Evolutionary conservation across 2,888 invertebrate species (phyloP).

Genomic region (Liodrosophila aerea): DNA sequence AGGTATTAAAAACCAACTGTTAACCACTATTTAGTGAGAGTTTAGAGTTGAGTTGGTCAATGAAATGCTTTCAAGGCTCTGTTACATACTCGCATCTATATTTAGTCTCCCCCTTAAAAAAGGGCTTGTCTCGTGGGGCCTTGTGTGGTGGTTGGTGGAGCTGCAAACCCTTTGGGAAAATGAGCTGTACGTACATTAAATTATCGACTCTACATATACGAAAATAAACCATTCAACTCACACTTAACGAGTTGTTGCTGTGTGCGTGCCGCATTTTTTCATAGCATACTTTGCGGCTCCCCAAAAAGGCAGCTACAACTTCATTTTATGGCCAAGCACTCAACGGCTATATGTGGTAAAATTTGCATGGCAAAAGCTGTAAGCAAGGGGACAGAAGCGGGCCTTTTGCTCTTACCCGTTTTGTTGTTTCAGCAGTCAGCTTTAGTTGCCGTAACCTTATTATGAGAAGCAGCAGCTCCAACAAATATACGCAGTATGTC

Average conservation of each 20-base stretch:
- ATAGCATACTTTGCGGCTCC: constrained; percentile 48
- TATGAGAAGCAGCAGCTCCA: constrained; percentile 27
- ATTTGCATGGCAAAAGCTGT: constrained; percentile 49
- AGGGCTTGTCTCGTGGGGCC: constrained; percentile 15
- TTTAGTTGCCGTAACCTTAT: constrained; percentile 43
- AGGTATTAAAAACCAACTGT: constrained; percentile 26
- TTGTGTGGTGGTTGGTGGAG: background rate
- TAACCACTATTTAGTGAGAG: constrained; percentile 44
- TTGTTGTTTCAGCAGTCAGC: constrained; percentile 28
- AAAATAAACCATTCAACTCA: constrained; percentile 56
- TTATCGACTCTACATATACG: constrained; percentile 64
- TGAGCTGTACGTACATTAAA: constrained; percentile 43
- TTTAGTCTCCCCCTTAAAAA: constrained; percentile 18
- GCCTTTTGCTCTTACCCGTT: constrained; percentile 15
- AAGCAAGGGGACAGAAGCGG: background rate
- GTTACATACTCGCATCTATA: constrained; percentile 24
- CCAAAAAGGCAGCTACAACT: constrained; percentile 35
- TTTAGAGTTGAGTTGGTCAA: constrained; percentile 38
- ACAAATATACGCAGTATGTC: constrained; percentile 1
- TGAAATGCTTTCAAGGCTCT: constrained; percentile 37
- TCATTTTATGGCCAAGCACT: constrained; percentile 60
- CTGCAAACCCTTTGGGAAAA: constrained; percentile 26
- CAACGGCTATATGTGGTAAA: constrained; percentile 41
- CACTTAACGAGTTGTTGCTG: constrained; percentile 1
- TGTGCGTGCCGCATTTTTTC: constrained; percentile 40